These are phyloP conservation scores for Eidolon dupreanum DNA, from an alignment of 2,797 vertebrate genomes.

Conservation along the genomic window DNA sequence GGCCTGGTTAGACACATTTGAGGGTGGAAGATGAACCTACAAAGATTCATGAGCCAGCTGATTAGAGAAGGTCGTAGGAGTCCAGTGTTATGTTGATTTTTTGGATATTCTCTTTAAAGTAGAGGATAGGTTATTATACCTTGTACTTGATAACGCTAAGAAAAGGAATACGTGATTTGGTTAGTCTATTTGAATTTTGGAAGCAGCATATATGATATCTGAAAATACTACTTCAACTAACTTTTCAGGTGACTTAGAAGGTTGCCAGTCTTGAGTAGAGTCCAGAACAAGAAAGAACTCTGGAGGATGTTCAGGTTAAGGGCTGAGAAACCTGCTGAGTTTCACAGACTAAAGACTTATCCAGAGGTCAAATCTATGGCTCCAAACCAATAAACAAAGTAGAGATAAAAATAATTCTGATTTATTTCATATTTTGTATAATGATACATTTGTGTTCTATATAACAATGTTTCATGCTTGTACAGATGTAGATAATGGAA, in stretches of 20 bases:
- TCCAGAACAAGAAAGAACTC: background rate
- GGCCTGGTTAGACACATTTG: background rate
- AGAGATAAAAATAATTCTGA: background rate
- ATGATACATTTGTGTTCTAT: background rate
- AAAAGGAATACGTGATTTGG: background rate
- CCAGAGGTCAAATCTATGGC: background rate
- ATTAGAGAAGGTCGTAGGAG: background rate
- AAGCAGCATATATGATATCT: background rate
- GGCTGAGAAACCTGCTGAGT: background rate
- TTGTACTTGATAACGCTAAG: background rate
- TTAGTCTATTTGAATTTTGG: background rate
- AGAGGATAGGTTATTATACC: background rate
- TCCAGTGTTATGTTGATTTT: background rate
- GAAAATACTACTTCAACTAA: background rate
- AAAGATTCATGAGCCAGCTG: background rate
- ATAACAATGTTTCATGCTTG: background rate
- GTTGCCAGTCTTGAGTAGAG: background rate
- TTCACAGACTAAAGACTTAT: background rate
- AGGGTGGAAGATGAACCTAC: background rate
- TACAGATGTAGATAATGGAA: background rate
- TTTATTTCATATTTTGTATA: background rate
- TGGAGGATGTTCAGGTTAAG: background rate
- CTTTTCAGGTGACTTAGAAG: background rate
- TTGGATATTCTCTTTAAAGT: background rate
- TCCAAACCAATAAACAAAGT: background rate